Evolutionary conservation across 2,888 invertebrate genomes (phyloP), one percentile per base, ranked within the genome.

Genomic region (Latheticus oryzae): DNA sequence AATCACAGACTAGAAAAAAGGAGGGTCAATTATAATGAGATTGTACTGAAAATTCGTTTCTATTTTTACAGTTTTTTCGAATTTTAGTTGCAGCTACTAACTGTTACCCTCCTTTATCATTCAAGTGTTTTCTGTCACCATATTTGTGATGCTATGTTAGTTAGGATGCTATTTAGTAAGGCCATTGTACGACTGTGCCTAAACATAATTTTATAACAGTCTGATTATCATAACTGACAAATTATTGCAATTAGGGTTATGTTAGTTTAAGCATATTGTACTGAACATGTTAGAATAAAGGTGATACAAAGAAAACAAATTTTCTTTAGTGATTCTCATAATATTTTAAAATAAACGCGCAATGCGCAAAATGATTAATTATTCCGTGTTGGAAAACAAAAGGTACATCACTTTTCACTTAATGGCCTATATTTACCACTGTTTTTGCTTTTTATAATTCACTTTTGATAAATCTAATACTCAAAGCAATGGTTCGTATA

Each of bases 101-200:
- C 50, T 32, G 11, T 28, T 11, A 35, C 53, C 45, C 53, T 54
- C 53, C 53, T 43, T 40, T 24, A 24, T 30, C 52, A n/a, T 52
- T 33, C 19, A 16, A 45, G 13, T 54, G 26, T 54, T 45, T 47
- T 24, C 42, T 55, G 40, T 55, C 38, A 55, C 38, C 40, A 35
- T 51, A 52, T 42, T 57, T 57, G 57, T 57, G 57, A 57, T 57
- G 57, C 57, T 42, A 37, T 58, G 48, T 52, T 60, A 51, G 45
- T 16, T 55, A 53, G 56, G 48, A 53, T 56, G 56, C 52, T 59
- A 54, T 43, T 53, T 64, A 67, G 66, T 64, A 61, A 63, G 68
- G 68, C 68, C 67, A 66, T 60, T 69, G 61, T 69, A 69, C 61
- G 59, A 58, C 59, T 60, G 68, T 69, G 68, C 68, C 68, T 69